phyloP scores from a whole-genome alignment of 2,888 invertebrate genomes.

The Galeopsomyia nigrocyanea region DNA sequence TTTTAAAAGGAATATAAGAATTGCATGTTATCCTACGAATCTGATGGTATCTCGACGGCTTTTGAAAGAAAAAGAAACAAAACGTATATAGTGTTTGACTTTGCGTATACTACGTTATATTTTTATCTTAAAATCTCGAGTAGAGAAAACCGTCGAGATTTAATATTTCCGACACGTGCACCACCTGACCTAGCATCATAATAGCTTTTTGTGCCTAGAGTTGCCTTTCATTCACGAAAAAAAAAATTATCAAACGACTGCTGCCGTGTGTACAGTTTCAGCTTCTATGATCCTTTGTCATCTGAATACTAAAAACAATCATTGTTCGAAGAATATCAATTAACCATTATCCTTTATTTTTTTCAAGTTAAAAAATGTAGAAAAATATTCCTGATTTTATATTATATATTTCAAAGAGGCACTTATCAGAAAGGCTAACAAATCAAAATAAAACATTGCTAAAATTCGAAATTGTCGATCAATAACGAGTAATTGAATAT shows the following conservation, averaged over 20 bases:
- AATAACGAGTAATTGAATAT: too few relatives aligned
- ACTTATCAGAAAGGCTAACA: too few relatives aligned
- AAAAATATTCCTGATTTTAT: too few relatives aligned
- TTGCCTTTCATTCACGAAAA: background rate
- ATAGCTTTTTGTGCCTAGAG: constrained; percentile 4
- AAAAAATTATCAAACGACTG: background rate
- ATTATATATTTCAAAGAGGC: too few relatives aligned
- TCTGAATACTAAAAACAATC: too few relatives aligned
- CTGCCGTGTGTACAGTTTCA: too few relatives aligned
- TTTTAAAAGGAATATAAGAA: background rate
- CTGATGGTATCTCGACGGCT: constrained; percentile 16
- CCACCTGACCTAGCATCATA: constrained; percentile 15
- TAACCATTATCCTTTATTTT: background rate
- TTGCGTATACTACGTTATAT: background rate
- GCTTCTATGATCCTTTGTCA: too few relatives aligned
- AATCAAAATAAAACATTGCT: too few relatives aligned
- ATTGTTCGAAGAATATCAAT: too few relatives aligned
- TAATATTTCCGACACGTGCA: constrained; percentile 32
- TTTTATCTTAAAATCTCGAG: constrained; percentile 27
- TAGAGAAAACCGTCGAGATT: constrained; percentile 24
- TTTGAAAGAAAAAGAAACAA: constrained; percentile 12
- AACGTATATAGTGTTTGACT: constrained; percentile 29
- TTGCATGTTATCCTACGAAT: background rate
- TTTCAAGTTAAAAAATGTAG: background rate
- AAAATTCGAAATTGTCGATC: too few relatives aligned